Evolutionary conservation across 1,140 invertebrate species (phyloP), one percentile per base, ranked within the genome.

Genomic region (Drosophila ogumai): DNA sequence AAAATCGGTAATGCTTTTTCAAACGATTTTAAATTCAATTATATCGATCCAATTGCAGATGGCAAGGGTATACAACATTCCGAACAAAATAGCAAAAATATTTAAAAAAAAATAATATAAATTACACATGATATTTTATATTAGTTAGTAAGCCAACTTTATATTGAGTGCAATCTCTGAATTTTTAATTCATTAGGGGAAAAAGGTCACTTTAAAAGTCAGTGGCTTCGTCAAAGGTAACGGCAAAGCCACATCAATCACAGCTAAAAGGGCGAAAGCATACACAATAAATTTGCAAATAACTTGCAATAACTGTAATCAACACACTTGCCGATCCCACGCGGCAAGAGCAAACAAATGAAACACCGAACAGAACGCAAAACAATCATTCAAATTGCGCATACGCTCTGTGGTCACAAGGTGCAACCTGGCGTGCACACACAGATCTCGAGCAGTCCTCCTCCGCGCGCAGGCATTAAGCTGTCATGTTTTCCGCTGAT

Each of bases 311-410:
- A 87, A 87, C 84, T 87, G 82, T 88, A 88, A 87, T 87, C 84
- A 87, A 88, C 82, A 82, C 76, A 80, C 66, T 32, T 44, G 56
- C 36, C 49, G 47, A 34, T 71, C 40, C 65, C 49, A 55, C 55
- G 43, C 17, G 66, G 56, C 52, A 50, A 59, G 28, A 56, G 40
- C 38, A 61, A 54, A 63, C 40, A 64, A 47, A 67, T 40, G 46
- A 40, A 66, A 71, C 34, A 40, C 13, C 44, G 32, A 54, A 87
- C 79, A 82, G 46, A 77, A 74, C 67, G 75, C 76, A 88, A 82
- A 88, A 88, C 82, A 87, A 88, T 87, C 84, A 87, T 88, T 87
- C 84, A 87, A 87, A 87, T 88, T 82, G 82, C 84, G 66, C 84
- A 87, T 87, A 87, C 82, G 84, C 76, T 76, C 59, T 67, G 72